Percentiles rank a stretch among this genome's conserved stretches.
Evolutionary conservation across 2,888 invertebrate species (phyloP).

Genomic region (Drosophila mayaguana): DNA sequence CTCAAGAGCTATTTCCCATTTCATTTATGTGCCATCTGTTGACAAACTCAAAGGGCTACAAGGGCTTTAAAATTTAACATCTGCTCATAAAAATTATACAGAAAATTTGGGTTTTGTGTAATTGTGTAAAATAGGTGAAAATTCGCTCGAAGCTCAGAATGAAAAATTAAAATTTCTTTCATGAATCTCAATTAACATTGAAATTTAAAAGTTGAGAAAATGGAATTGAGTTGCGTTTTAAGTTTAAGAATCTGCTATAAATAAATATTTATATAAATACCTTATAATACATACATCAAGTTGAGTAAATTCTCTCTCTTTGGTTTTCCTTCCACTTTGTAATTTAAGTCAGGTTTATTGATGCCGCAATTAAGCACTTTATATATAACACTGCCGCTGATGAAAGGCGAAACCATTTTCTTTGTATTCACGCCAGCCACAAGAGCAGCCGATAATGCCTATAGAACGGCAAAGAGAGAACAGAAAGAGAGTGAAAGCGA

Average conservation of each 20-base stretch:
- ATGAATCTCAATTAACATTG: neutral
- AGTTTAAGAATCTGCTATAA: conserved; percentile 7
- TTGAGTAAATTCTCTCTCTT: neutral
- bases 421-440: conserved; percentile 8
- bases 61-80: neutral
- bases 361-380: conserved; percentile 20
- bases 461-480: neutral
- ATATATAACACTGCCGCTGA: conserved; percentile 8
- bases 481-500: neutral
- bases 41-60: no score
- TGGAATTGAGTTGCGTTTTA: neutral
- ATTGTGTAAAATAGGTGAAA: neutral
- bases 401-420: conserved; percentile 28
- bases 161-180: neutral
- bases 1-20: no score
- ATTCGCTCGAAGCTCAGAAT: neutral
- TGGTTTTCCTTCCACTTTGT: conserved; percentile 11
- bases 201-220: no score
- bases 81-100: neutral
- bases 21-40: neutral
- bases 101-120: neutral
- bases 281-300: neutral
- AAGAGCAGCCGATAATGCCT: conserved; percentile 7
- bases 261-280: neutral
- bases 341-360: conserved; percentile 34